These are phyloP conservation scores for Mastacembelus armatus DNA, from an alignment of 2,797 vertebrate species.

Conservation along the genomic window DNA sequence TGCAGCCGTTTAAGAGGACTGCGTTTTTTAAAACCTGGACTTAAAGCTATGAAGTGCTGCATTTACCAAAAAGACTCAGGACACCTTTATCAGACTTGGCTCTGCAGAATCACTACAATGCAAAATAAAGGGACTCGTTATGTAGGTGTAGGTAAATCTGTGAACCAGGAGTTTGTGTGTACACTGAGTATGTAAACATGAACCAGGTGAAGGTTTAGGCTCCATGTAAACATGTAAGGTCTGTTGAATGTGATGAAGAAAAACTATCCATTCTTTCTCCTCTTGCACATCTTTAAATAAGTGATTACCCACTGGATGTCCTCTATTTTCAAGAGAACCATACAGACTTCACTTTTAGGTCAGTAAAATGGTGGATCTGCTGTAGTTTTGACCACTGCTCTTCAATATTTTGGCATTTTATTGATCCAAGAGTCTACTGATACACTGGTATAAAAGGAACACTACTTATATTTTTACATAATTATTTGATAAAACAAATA, in stretches of 20 bases:
- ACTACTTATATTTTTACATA: slow-evolving; percentile 55
- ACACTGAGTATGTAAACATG: no score
- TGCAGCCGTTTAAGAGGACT: slow-evolving; percentile 11
- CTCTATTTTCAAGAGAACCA: slow-evolving; percentile 74
- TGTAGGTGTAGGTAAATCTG: slow-evolving; percentile 25
- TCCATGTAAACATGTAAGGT: slow-evolving; percentile 9
- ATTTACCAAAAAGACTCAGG: slow-evolving; percentile 45
- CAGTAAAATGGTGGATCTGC: slow-evolving; percentile 14
- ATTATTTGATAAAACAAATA: slow-evolving; percentile 74
- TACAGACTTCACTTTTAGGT: slow-evolving; percentile 9
- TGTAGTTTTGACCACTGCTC: slow-evolving; percentile 18
- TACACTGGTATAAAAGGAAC: neutral
- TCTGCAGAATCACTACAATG: slow-evolving; percentile 12
- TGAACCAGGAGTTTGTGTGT: slow-evolving; percentile 13
- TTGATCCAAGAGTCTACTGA: slow-evolving; percentile 14
- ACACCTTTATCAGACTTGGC: neutral
- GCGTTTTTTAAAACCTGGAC: slow-evolving; percentile 14
- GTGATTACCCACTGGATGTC: slow-evolving; percentile 60
- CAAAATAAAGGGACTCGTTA: slow-evolving; percentile 2
- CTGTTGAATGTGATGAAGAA: slow-evolving; percentile 43
- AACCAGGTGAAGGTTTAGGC: neutral
- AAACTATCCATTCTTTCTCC: slow-evolving; percentile 7
- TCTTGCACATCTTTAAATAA: slow-evolving; percentile 20
- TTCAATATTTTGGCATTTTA: slow-evolving; percentile 14
- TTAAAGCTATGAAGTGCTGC: slow-evolving; percentile 31